These are phyloP conservation scores for Copidosoma aretas DNA, from an alignment of 2,888 invertebrate species.

Conservation along the genomic window DNA sequence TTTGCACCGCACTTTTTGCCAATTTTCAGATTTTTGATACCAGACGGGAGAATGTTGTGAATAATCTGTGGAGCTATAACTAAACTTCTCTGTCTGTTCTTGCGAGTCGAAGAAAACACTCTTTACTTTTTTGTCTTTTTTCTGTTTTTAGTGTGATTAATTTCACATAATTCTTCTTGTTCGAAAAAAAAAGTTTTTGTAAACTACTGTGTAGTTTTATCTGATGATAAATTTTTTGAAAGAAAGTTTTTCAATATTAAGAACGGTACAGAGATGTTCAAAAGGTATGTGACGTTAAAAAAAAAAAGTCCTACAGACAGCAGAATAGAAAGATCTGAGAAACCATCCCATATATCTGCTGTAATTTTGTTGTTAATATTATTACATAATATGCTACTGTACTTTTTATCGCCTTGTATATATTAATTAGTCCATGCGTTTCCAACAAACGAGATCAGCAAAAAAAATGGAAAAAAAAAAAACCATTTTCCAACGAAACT, in stretches of 20 bases:
- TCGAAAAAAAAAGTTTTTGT: slow-evolving; percentile 6
- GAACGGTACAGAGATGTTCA: background rate
- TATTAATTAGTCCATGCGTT: background rate
- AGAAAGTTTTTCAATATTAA: slow-evolving; percentile 28
- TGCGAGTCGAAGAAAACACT: slow-evolving; percentile 28
- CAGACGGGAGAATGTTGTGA: slow-evolving; percentile 39
- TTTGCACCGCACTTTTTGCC: slow-evolving; percentile 40
- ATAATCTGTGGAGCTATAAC: slow-evolving; percentile 35
- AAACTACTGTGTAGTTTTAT: background rate
- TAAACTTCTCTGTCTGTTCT: slow-evolving; percentile 35
- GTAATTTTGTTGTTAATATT: slow-evolving; percentile 15
- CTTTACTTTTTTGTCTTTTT: slow-evolving; percentile 18
- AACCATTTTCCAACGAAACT: no score
- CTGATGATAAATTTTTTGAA: slow-evolving; percentile 8
- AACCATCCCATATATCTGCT: slow-evolving; percentile 25
- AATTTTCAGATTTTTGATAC: slow-evolving; percentile 43
- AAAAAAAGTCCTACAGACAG: slow-evolving; percentile 11
- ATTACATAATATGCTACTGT: background rate
- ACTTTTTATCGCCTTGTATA: no score
- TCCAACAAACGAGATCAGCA: slow-evolving; percentile 21
- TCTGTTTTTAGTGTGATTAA: no score
- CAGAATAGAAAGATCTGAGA: slow-evolving; percentile 39
- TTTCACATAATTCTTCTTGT: no score
- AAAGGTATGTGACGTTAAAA: no score
- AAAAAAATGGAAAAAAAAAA: background rate